Evolutionary conservation across 2,888 invertebrate genomes (phyloP).

Genomic region (Rhamnusium bicolor): DNA sequence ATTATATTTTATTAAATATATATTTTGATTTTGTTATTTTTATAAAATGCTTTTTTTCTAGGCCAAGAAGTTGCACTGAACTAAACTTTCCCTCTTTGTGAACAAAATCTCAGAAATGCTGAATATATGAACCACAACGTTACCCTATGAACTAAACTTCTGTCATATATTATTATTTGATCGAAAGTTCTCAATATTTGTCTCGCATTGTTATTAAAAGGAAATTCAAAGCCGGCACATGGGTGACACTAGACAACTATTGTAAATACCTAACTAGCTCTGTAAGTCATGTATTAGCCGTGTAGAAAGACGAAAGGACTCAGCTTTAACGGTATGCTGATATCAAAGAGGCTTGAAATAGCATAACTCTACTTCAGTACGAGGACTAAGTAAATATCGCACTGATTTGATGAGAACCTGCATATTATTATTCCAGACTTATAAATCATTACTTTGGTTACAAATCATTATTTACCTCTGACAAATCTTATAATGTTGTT

Average conservation of each 20-base stretch:
- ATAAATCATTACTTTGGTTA: neutral
- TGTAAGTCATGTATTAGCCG: conserved; percentile 12
- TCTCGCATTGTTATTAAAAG: conserved; percentile 16
- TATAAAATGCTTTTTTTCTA: too few relatives aligned
- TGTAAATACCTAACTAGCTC: conserved; percentile 5
- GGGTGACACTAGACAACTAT: neutral
- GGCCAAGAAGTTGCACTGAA: too few relatives aligned
- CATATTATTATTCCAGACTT: neutral
- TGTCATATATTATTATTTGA: conserved; percentile 17
- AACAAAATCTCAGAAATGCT: neutral
- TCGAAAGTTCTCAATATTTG: conserved; percentile 14
- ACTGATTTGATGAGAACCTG: neutral
- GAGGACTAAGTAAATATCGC: conserved; percentile 4
- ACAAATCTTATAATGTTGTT: neutral
- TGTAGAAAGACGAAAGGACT: conserved; percentile 2
- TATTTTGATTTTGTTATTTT: too few relatives aligned
- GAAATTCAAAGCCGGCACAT: conserved; percentile 4
- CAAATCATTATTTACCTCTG: neutral
- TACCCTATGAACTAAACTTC: neutral
- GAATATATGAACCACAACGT: neutral
- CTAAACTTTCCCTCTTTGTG: too few relatives aligned
- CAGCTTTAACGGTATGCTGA: neutral
- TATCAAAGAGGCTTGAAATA: conserved; percentile 10
- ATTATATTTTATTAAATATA: too few relatives aligned
- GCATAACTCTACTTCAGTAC: neutral